A percentile compares a stretch with the other conserved stretches of the same genome.
These are phyloP conservation scores for Hirtodrosophila cameraria DNA, from an alignment of 2,888 invertebrate genomes.

Conservation along the genomic window DNA sequence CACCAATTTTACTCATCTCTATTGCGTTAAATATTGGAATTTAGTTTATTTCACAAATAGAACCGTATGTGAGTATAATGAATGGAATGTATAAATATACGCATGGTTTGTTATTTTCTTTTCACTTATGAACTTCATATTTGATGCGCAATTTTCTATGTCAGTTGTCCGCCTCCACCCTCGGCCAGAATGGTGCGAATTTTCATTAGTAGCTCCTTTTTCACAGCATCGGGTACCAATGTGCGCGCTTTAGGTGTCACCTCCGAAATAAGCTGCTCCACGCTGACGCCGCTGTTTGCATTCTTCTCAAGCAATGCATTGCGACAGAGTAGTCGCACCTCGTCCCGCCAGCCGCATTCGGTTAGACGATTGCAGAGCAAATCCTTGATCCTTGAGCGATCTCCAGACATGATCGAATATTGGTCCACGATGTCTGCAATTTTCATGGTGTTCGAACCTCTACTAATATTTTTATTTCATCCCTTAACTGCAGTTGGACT, in stretches of 20 bases:
- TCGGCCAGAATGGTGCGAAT: constrained; percentile 91
- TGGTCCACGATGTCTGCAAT: constrained; percentile 82
- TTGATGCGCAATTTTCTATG: no score
- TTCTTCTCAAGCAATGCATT: constrained; percentile 92
- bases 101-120: no score
- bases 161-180: constrained; percentile 83
- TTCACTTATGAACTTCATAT: no score
- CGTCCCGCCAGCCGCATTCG: constrained; percentile 97
- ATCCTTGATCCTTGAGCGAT: constrained; percentile 87
- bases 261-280: constrained; percentile 92
- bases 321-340: constrained; percentile 93
- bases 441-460: no score
- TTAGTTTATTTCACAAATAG: no score
- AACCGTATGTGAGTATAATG: no score
- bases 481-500: no score
- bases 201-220: constrained; percentile 95
- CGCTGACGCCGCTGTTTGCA: constrained; percentile 88
- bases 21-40: no score
- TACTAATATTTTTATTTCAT: no score
- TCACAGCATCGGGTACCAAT: constrained; percentile 95
- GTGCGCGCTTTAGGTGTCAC: constrained; percentile 94
- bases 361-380: constrained; percentile 90
- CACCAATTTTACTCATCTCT: no score
- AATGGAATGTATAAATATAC: no score
- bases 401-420: constrained; percentile 82